Evolutionary conservation across 2,888 invertebrate genomes (phyloP).

Genomic region (Melangyna quadrimaculata): DNA sequence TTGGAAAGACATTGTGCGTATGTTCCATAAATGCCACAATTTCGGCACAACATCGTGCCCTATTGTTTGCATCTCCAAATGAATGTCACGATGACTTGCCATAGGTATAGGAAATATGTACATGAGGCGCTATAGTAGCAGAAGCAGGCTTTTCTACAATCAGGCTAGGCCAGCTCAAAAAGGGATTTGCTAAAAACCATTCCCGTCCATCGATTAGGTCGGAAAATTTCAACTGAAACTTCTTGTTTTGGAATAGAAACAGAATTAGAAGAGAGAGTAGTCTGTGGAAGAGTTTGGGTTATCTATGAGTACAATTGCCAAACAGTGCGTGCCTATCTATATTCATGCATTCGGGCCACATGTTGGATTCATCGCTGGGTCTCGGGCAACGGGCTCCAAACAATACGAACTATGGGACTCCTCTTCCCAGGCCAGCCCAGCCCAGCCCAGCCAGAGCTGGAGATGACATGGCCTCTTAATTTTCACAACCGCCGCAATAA

Average conservation of each 20-base stretch:
- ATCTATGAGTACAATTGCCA: constrained; percentile 51
- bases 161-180: constrained; percentile 36
- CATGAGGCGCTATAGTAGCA: constrained; percentile 37
- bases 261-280: constrained; percentile 19
- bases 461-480: constrained; percentile 71
- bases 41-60: constrained; percentile 59
- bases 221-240: constrained; percentile 56
- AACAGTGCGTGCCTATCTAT: constrained; percentile 55
- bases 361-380: constrained; percentile 26
- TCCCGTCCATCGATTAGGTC: constrained; percentile 60
- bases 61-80: constrained; percentile 49
- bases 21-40: constrained; percentile 48
- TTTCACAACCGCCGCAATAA: constrained; percentile 70
- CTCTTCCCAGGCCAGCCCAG: constrained; percentile 21
- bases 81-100: constrained; percentile 46
- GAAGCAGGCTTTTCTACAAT: constrained; percentile 4
- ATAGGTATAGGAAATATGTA: constrained; percentile 26
- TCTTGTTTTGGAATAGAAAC: constrained; percentile 56
- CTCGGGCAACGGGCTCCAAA: no score
- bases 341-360: constrained; percentile 13
- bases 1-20: constrained; percentile 49
- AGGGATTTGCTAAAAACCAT: constrained; percentile 61
- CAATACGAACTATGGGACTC: not conserved
- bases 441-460: constrained; percentile 18
- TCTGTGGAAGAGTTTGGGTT: not conserved